phyloP scores from a whole-genome alignment of 2,797 vertebrate genomes.

The Onychomys torridus region DNA sequence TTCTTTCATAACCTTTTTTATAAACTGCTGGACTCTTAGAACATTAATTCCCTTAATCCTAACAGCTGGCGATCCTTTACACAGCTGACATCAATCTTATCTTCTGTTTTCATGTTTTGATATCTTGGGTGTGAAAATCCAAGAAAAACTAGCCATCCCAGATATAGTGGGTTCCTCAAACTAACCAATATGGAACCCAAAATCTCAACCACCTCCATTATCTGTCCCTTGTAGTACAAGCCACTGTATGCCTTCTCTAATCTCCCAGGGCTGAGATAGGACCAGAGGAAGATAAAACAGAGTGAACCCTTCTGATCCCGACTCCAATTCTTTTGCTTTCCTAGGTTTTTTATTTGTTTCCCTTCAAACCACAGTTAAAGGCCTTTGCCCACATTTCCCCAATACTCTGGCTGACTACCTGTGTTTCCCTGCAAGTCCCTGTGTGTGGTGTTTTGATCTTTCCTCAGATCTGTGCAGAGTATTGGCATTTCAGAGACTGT shows the following conservation, averaged over 20 bases:
- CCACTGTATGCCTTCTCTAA: background rate
- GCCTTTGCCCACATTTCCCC: accelerated
- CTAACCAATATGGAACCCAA: background rate
- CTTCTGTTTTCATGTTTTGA: background rate
- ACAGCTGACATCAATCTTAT: background rate
- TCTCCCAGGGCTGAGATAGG: background rate
- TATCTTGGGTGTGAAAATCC: background rate
- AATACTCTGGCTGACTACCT: too few relatives aligned
- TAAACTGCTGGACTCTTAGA: background rate
- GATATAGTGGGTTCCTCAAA: background rate
- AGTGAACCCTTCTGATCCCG: background rate
- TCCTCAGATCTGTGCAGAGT: background rate
- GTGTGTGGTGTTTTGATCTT: background rate
- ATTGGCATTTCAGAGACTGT: background rate
- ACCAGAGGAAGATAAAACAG: background rate
- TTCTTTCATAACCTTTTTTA: background rate
- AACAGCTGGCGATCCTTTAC: background rate
- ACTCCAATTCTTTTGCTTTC: background rate
- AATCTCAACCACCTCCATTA: too few relatives aligned
- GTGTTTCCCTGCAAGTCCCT: accelerated
- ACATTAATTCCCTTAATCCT: background rate
- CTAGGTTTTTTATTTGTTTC: background rate
- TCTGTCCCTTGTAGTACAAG: background rate
- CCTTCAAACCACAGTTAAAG: background rate
- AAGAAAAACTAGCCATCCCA: background rate